Evolutionary conservation across 1,140 invertebrate species (phyloP).

Genomic region (Ericerus pela): DNA sequence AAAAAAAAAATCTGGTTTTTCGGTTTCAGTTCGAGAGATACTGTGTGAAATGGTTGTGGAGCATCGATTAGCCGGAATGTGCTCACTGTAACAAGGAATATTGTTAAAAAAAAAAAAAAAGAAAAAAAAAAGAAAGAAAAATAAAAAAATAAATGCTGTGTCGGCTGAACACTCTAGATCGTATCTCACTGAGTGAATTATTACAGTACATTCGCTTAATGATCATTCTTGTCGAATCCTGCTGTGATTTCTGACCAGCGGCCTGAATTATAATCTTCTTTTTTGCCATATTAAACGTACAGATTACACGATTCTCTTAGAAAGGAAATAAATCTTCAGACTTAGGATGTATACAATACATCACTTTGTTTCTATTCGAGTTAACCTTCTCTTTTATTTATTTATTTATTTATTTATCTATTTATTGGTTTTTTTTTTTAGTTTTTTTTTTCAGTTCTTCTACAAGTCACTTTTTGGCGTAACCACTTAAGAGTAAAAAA

Average conservation of each 20-base stretch:
- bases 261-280: conserved; percentile 12
- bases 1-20: conserved; percentile 8
- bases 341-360: conserved; percentile 9
- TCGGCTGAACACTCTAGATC: conserved; percentile 8
- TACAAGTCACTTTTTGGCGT: too few relatives aligned
- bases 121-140: too few relatives aligned
- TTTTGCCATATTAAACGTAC: conserved; percentile 11
- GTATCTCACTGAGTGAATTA: conserved; percentile 8
- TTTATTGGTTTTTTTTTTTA: conserved; percentile 2
- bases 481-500: too few relatives aligned
- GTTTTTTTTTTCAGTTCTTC: background rate
- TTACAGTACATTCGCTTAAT: conserved; percentile 9
- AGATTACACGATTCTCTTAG: conserved; percentile 11
- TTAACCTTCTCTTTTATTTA: background rate
- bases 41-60: conserved; percentile 9
- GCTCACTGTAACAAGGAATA: conserved; percentile 12
- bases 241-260: conserved; percentile 11
- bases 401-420: too few relatives aligned
- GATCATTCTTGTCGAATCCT: conserved; percentile 12
- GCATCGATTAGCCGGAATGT: conserved; percentile 10
- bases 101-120: conserved; percentile 10
- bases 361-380: conserved; percentile 4
- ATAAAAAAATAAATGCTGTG: conserved; percentile 7
- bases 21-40: background rate
- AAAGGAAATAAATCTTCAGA: conserved; percentile 8